Conservation (phyloP, 2,888 invertebrate genomes). For the Macrophya annulata region DNA sequence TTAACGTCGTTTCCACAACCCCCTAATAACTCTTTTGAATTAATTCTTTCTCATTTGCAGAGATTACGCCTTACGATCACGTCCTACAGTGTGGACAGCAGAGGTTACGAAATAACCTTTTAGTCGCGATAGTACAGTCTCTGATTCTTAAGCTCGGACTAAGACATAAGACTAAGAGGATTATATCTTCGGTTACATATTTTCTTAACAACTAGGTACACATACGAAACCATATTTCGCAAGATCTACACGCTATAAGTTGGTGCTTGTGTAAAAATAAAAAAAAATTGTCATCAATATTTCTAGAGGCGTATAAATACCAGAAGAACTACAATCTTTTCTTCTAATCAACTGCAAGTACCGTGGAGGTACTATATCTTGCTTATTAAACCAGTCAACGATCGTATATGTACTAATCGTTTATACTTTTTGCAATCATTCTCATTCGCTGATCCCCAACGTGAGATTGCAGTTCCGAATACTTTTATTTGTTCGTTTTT, state of each 20-base stretch:
- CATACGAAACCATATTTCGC: neutral
- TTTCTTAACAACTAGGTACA: neutral
- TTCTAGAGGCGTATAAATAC: neutral
- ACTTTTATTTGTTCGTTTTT: too few species aligned
- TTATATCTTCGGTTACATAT: conserved; percentile 15
- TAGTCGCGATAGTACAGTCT: neutral
- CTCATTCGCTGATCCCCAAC: neutral
- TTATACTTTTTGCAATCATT: conserved; percentile 36
- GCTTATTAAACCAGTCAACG: conserved; percentile 17
- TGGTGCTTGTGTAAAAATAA: too few species aligned
- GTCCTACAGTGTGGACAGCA: conserved; percentile 29
- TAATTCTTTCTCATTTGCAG: conserved; percentile 18
- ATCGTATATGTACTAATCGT: conserved; percentile 21
- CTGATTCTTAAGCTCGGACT: conserved; percentile 31
- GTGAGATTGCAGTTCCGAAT: neutral
- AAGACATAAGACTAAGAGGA: conserved; percentile 49
- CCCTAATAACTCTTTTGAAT: conserved; percentile 21
- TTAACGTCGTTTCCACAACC: neutral
- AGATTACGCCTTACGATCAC: neutral
- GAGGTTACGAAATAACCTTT: conserved; percentile 47
- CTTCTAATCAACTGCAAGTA: conserved; percentile 7
- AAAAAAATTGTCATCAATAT: conserved; percentile 29
- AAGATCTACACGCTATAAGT: neutral
- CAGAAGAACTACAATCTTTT: neutral
- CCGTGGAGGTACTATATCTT: neutral